A percentile compares a stretch with the other conserved stretches of the same genome.
These are phyloP conservation scores for Perccottus glenii DNA, from an alignment of 2,113 vertebrate genomes.

Conservation along the genomic window DNA sequence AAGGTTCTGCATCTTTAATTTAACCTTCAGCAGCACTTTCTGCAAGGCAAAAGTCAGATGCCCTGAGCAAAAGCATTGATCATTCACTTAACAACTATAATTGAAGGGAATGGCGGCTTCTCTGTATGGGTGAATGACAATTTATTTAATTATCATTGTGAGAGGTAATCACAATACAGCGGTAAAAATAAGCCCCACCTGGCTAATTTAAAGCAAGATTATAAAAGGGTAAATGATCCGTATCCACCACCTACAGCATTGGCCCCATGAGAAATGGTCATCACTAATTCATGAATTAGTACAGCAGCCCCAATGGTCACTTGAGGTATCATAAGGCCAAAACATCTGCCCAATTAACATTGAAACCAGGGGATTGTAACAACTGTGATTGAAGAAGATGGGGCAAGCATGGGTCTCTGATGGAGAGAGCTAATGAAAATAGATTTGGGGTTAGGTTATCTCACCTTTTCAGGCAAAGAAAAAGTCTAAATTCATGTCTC, in stretches of 20 bases:
- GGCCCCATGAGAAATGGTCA: conserved; percentile 42
- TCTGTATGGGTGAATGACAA: conserved; percentile 48
- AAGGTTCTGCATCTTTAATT: conserved; percentile 39
- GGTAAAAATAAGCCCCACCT: conserved; percentile 52
- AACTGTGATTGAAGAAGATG: conserved; percentile 34
- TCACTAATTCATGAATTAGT: conserved; percentile 58
- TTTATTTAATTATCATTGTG: conserved; percentile 65
- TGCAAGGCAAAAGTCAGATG: conserved; percentile 21
- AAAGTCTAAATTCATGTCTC: conserved; percentile 40
- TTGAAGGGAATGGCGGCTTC: conserved; percentile 31
- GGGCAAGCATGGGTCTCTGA: not conserved
- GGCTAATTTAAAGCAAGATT: conserved; percentile 60
- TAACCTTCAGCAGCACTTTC: conserved; percentile 14
- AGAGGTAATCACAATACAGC: conserved; percentile 48
- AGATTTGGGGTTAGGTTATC: conserved; percentile 45
- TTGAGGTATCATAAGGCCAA: conserved; percentile 46
- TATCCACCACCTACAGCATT: conserved; percentile 42
- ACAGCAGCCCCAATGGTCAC: conserved; percentile 39
- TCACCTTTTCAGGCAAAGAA: conserved; percentile 26
- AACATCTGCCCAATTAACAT: conserved; percentile 67
- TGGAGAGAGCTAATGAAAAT: conserved; percentile 49
- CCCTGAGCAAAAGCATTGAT: conserved; percentile 27
- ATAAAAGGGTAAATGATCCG: conserved; percentile 46
- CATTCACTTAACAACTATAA: conserved; percentile 39
- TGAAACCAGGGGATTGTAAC: conserved; percentile 43